Conservation (phyloP, 2,113 vertebrate species). For the Fulica atra region DNA sequence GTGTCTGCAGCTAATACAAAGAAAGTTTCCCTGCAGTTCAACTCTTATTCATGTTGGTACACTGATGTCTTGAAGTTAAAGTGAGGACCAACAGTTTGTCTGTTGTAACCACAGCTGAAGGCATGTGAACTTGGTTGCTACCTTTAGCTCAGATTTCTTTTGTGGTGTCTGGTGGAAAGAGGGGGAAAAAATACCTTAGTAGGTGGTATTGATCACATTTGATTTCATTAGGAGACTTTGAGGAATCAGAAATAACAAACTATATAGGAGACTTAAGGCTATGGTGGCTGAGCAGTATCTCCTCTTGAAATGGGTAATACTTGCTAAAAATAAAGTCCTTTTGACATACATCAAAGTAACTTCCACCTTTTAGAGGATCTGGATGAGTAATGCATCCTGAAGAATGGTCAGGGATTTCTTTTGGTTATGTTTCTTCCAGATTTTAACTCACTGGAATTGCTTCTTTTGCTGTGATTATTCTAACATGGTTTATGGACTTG, state of each 20-base stretch:
- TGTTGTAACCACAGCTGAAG: not conserved
- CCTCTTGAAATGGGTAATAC: not conserved
- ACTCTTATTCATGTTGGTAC: not conserved
- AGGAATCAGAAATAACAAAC: too few relatives aligned
- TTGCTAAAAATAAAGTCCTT: not conserved
- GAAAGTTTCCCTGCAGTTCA: not conserved
- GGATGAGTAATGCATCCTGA: not conserved
- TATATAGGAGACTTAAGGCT: rapidly evolving
- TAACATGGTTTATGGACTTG: not conserved
- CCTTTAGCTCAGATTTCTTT: not conserved
- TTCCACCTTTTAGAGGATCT: not conserved
- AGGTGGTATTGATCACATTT: not conserved
- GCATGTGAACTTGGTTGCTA: not conserved
- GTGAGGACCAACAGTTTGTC: not conserved
- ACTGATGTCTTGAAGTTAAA: not conserved
- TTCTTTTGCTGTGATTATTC: not conserved
- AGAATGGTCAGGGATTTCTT: not conserved
- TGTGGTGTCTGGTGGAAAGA: not conserved
- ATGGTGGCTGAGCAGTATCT: not conserved
- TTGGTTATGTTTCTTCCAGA: not conserved
- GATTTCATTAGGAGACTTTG: not conserved
- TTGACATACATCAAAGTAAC: not conserved
- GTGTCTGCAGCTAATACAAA: slow-evolving; percentile 42
- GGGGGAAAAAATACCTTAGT: not conserved
- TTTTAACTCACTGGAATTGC: not conserved